Conservation (phyloP, 2,113 vertebrate genomes). For the Ginglymostoma cirratum region DNA sequence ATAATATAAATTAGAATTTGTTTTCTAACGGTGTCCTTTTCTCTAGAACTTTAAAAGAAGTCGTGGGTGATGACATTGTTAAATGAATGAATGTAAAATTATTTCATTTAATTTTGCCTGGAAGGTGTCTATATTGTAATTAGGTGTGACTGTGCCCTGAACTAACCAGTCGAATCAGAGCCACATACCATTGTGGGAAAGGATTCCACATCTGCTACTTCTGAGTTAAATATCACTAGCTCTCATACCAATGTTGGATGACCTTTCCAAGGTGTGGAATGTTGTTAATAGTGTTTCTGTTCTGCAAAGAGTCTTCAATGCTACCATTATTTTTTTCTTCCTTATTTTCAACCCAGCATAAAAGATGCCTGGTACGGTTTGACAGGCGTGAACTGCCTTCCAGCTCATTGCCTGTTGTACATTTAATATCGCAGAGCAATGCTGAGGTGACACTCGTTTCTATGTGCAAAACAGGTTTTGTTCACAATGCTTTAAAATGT, state of each 20-base stretch:
- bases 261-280: not conserved
- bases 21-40: not conserved
- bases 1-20: not conserved
- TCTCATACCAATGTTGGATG: not conserved
- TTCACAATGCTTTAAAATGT: not conserved
- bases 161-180: not conserved
- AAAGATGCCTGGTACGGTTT: not conserved
- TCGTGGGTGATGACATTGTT: not conserved
- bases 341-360: not conserved
- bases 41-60: not conserved
- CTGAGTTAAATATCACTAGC: not conserved
- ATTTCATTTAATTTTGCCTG: not conserved
- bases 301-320: not conserved
- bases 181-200: not conserved
- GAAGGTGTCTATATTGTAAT: not conserved
- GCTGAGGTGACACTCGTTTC: not conserved
- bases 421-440: not conserved
- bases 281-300: not conserved
- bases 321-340: not conserved
- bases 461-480: not conserved
- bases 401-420: not conserved
- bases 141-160: not conserved
- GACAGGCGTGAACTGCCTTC: not conserved
- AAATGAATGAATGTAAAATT: not conserved
- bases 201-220: not conserved